A percentile compares a stretch with the other conserved stretches of the same genome.
Conservation (phyloP, 2,888 invertebrate species). For the Aethes cnicana region DNA sequence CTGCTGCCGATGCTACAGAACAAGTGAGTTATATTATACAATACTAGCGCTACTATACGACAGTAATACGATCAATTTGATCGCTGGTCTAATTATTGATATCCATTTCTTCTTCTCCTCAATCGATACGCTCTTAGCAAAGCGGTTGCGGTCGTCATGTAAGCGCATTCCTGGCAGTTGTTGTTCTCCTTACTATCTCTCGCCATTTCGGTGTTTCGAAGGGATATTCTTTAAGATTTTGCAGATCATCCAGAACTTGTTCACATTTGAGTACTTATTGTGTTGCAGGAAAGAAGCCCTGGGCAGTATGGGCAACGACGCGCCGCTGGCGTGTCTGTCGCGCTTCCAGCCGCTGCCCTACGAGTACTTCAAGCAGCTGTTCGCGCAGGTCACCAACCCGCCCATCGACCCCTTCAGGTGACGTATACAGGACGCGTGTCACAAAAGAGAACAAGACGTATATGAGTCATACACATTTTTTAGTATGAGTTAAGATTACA, state of each 20-base stretch:
- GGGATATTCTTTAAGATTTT: too few species aligned
- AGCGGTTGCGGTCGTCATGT: too few species aligned
- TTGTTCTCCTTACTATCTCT: too few species aligned
- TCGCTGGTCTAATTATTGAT: too few species aligned
- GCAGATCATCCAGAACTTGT: too few species aligned
- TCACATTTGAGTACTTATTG: neutral
- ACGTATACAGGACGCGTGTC: constrained; percentile 35
- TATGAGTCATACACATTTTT: too few species aligned
- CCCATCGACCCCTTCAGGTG: constrained; percentile 99
- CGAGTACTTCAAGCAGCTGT: constrained; percentile 99
- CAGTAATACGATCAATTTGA: too few species aligned
- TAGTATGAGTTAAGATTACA: too few species aligned
- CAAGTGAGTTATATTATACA: constrained; percentile 83
- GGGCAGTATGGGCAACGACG: constrained; percentile 99
- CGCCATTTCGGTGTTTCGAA: too few species aligned
- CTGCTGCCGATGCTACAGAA: constrained; percentile 97
- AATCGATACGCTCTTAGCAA: too few species aligned
- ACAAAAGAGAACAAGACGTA: neutral
- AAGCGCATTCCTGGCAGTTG: too few species aligned
- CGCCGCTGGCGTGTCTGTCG: constrained; percentile 97
- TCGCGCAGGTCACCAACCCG: constrained; percentile 99
- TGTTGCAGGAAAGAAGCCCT: constrained; percentile 94
- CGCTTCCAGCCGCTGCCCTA: constrained; percentile 96
- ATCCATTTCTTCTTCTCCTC: too few species aligned
- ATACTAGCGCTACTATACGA: neutral